These are phyloP conservation scores for Aegotheles bennettii DNA, from an alignment of 2,113 vertebrate species.

Conservation along the genomic window DNA sequence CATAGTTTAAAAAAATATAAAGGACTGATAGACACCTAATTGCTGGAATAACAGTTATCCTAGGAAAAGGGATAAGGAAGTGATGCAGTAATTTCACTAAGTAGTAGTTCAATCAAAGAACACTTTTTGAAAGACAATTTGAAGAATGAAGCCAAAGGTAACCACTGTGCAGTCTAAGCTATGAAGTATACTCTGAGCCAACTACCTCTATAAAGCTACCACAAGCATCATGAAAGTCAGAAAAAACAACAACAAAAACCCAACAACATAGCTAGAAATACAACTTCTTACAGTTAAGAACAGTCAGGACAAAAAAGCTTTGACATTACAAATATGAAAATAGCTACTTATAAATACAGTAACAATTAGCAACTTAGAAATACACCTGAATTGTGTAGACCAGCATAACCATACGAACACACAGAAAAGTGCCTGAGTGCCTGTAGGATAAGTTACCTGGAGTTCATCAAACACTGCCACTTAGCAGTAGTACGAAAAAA, in stretches of 20 bases:
- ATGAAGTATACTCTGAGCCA: background rate
- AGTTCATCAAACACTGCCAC: background rate
- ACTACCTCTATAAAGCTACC: background rate
- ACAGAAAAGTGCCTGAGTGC: background rate
- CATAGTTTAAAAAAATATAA: background rate
- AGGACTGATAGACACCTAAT: background rate
- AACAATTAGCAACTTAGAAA: background rate
- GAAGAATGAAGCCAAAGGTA: background rate
- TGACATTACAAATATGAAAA: background rate
- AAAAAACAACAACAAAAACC: background rate
- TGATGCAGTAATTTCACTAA: background rate
- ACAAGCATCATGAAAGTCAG: background rate
- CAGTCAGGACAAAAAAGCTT: background rate
- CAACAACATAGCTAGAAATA: background rate
- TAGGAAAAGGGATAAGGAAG: background rate
- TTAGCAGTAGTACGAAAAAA: background rate
- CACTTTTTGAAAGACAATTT: background rate
- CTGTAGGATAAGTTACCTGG: background rate
- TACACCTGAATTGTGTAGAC: background rate
- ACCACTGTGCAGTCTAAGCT: background rate
- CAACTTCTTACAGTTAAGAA: background rate
- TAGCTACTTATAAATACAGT: background rate
- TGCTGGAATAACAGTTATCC: background rate
- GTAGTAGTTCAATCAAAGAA: background rate
- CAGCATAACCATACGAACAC: background rate